Conservation (phyloP, 1,140 invertebrate species). For the Trinorchestia longiramus region DNA sequence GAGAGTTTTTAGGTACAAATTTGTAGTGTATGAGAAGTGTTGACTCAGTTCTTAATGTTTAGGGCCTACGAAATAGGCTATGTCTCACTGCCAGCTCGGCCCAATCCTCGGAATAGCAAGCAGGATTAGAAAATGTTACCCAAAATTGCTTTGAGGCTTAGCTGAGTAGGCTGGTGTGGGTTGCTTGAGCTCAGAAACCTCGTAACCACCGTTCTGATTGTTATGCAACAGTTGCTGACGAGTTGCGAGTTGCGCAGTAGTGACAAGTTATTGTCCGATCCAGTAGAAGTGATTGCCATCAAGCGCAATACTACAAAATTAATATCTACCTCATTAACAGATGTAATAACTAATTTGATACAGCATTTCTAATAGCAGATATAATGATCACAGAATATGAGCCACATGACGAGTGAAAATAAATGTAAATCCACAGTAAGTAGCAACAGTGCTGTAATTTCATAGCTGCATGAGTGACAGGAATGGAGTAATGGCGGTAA, state of each 20-base stretch:
- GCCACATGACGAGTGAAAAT: not conserved
- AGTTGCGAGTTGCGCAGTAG: not conserved
- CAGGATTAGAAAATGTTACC: conserved; percentile 40
- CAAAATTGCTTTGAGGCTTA: conserved; percentile 48
- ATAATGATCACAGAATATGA: not conserved
- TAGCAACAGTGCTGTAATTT: not conserved
- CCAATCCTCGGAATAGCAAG: conserved; percentile 10
- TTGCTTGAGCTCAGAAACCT: not conserved
- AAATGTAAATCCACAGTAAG: not conserved
- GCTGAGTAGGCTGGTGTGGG: not conserved
- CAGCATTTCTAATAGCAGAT: not conserved
- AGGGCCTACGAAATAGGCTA: not conserved
- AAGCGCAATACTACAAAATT: not conserved
- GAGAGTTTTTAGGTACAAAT: not conserved
- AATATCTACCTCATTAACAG: not conserved
- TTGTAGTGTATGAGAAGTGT: not conserved
- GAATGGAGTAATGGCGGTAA: not conserved
- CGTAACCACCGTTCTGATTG: not conserved
- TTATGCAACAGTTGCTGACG: conserved; percentile 18
- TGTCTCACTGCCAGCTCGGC: not conserved
- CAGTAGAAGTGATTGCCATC: not conserved
- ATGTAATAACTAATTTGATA: not conserved
- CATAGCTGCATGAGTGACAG: not conserved
- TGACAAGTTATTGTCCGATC: not conserved
- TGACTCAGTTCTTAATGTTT: not conserved